Evolutionary conservation across 2,888 invertebrate genomes (phyloP).

Genomic region (Drosophila ezoana): DNA sequence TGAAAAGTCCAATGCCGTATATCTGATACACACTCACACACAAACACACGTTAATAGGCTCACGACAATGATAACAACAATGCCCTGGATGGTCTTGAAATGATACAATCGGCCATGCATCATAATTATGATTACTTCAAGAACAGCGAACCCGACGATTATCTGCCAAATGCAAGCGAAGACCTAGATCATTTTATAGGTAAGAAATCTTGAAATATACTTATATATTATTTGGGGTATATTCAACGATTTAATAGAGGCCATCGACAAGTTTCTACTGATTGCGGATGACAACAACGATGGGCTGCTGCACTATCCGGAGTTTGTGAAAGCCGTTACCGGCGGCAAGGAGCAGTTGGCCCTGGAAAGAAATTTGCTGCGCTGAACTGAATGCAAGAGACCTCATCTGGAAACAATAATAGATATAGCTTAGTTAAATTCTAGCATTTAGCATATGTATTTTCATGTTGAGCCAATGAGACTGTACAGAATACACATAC

Average conservation of each 20-base stretch:
- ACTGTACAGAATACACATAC: constrained; percentile 59
- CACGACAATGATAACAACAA: constrained; percentile 97
- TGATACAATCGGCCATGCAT: constrained; percentile 88
- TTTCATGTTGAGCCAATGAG: constrained; percentile 62
- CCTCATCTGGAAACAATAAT: constrained; percentile 48
- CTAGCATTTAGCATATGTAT: constrained; percentile 38
- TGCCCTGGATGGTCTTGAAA: constrained; percentile 95
- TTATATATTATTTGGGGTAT: background rate
- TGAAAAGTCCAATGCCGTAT: background rate
- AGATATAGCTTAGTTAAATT: constrained; percentile 54
- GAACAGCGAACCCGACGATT: constrained; percentile 77
- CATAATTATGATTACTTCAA: constrained; percentile 87
- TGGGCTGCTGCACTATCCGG: constrained; percentile 94
- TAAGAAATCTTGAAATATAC: constrained; percentile 33
- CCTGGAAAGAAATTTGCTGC: constrained; percentile 57
- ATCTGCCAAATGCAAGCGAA: constrained; percentile 79
- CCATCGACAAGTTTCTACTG: constrained; percentile 93
- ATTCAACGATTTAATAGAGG: constrained; percentile 86
- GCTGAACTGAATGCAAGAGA: constrained; percentile 32
- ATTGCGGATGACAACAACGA: constrained; percentile 94
- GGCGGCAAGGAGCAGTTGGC: constrained; percentile 60
- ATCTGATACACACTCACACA: background rate
- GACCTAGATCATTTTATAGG: constrained; percentile 84
- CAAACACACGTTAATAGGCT: constrained; percentile 80
- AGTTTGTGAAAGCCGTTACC: constrained; percentile 87